phyloP scores from a whole-genome alignment of 2,797 vertebrate genomes.

The Delichon dasypus region DNA sequence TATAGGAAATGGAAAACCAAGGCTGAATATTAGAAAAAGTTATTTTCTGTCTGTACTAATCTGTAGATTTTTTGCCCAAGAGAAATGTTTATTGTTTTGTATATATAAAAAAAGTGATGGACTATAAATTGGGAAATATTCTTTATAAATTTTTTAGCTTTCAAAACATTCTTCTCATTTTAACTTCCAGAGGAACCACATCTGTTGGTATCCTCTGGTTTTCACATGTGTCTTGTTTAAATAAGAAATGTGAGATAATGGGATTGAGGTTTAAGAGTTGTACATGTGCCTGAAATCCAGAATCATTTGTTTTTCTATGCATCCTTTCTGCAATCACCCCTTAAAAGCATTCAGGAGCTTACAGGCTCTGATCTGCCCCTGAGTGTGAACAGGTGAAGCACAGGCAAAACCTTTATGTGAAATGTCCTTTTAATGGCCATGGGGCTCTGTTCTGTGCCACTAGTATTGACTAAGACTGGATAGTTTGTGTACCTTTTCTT shows the following conservation, averaged over 20 bases:
- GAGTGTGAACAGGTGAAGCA: neutral
- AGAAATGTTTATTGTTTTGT: slow-evolving; percentile 33
- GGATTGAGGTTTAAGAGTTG: neutral
- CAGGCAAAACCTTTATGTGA: neutral
- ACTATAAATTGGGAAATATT: neutral
- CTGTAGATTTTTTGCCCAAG: slow-evolving; percentile 6
- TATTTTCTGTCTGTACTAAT: neutral
- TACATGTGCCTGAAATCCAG: neutral
- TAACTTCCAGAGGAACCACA: neutral
- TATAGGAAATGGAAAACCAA: slow-evolving; percentile 24
- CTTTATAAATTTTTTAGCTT: neutral
- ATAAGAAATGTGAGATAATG: neutral
- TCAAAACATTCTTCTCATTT: neutral
- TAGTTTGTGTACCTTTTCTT: neutral
- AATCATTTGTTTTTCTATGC: neutral
- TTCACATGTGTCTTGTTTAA: neutral
- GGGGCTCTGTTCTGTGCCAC: neutral
- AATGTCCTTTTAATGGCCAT: neutral
- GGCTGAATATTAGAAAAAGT: slow-evolving; percentile 3
- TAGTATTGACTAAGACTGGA: neutral
- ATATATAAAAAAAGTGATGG: neutral
- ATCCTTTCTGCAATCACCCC: neutral
- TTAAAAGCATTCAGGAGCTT: neutral
- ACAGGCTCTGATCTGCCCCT: neutral
- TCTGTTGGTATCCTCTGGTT: neutral